These are phyloP conservation scores for Dysmachus trigonus DNA, from an alignment of 2,888 invertebrate species.

Conservation along the genomic window DNA sequence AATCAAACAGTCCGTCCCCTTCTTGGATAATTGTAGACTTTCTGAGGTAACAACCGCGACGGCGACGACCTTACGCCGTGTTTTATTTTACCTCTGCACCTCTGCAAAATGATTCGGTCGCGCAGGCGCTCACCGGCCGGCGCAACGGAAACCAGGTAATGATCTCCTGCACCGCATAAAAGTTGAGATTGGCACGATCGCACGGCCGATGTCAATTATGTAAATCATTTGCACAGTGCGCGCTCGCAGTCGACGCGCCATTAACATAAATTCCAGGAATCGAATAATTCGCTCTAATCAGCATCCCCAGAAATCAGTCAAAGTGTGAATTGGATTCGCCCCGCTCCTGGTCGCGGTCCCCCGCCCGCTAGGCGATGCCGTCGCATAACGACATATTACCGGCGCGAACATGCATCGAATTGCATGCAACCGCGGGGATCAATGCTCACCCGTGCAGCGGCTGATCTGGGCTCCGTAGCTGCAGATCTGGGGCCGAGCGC, in stretches of 20 bases:
- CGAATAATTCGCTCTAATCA: constrained; percentile 33
- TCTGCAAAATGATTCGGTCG: background rate
- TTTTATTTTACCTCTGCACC: background rate
- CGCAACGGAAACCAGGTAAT: background rate
- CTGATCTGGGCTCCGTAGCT: background rate
- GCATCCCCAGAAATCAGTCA: constrained; percentile 31
- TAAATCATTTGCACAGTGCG: constrained; percentile 21
- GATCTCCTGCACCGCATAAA: background rate
- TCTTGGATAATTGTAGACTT: background rate
- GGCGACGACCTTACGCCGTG: background rate
- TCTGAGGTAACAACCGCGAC: background rate
- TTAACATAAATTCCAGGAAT: constrained; percentile 30
- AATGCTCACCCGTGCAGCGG: background rate
- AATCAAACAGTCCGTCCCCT: background rate
- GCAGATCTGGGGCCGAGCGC: background rate
- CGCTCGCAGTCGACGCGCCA: background rate
- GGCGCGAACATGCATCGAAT: background rate
- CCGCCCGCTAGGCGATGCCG: background rate
- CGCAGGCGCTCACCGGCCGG: background rate
- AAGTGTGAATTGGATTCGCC: constrained; percentile 20
- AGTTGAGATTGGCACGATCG: constrained; percentile 9
- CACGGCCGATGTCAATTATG: constrained; percentile 13
- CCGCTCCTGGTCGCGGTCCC: background rate
- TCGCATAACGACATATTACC: background rate
- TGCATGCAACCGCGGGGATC: background rate